Base-by-base conservation (phyloP, 2,797 vertebrate species). In the Liparis tanakae region DNA sequence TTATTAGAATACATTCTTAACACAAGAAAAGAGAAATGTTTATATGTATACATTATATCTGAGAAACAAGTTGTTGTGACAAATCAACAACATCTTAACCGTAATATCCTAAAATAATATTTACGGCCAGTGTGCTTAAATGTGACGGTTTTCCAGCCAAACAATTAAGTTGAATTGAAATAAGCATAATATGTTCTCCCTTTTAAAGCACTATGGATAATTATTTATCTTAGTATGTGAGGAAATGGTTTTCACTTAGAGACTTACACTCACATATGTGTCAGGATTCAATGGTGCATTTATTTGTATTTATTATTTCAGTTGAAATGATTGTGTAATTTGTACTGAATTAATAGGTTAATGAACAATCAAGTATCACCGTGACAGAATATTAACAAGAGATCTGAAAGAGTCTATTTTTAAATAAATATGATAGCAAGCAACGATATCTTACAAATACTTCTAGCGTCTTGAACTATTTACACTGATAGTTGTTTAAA, bases 401-500 rank as follows among this genome's bases (percentile, higher is more conserved):
- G 17, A 58, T 18, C 8, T 8, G 41, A 37, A 30, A 13, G 0
- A n/a, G 50, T 36, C 7, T 4, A 3, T 18, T 8, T 18, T 14
- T 46, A 37, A 41, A 64, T 50, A 67, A 46, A 56, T 67, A 53
- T 1, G 1, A 54, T 18, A 43, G 59, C 48, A 18, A 25, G 56
- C 6, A 18, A 59, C 55, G 39, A 59, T 56, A 25, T 41, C 46
- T 58, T 59, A 59, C 8, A 15, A 58, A 10, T 37, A 46, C 2
- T 43, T 67, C 56, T 61, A 41, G 71, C 10, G 10, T 67, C 12
- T 44, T 70, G 18, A 33, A 12, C 44, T 44, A 25, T 59, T 43
- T 50, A 70, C 59, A 72, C 64, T 46, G 20, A 30, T 34, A 50
- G 62, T 14, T 73, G 54, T 78, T 74, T 79, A 65, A 76, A 71